Evolutionary conservation across 2,113 vertebrate species (phyloP), one percentile per base, ranked within the genome.

Genomic region (Chaenogobius annularis): DNA sequence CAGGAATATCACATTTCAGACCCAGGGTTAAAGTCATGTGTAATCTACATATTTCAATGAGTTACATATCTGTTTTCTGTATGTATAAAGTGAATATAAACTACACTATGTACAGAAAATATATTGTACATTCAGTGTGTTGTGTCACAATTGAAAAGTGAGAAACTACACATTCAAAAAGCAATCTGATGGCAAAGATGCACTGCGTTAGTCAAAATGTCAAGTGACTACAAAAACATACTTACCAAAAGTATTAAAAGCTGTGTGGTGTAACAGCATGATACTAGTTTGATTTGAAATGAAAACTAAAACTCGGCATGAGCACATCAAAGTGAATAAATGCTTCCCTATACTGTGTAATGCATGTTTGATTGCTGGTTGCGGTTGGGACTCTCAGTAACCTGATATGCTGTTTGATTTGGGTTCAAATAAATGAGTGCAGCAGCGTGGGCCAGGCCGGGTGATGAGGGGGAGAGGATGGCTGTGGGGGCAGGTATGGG

Each of bases 381-480:
- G 79, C 15, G 78, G 84, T 75, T 3, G 74, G 79, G 83, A 80
- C 71, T 68, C 73, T 75, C 52, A 0, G 92, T 87, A 92, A 93
- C 80, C 62, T 11, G 85, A 93, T 70, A 78, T 19, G 40, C 72
- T 74, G 89, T 87, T 87, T 87, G 90, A 90, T 90, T 89, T 88
- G 80, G 83, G 82, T 80, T 87, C 68, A 82, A 88, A 86, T 81
- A 73, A 82, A 84, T 81, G 74, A 58, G 79, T 70, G 63, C 76
- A 73, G 37, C 69, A 73, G 37, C 68, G 64, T 78, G 58, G 52
- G 82, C 77, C 68, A 83, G 78, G 72, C 72, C 71, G 78, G 50
- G 50, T 10, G 50, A 78, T 3, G 0, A 70, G 72, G 68, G 22
- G 73, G 83, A 85, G 85, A 76, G 83, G 84, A 75, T 80, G 59